phyloP scores from a whole-genome alignment of 2,113 vertebrate species.

The Nesoenas mayeri region DNA sequence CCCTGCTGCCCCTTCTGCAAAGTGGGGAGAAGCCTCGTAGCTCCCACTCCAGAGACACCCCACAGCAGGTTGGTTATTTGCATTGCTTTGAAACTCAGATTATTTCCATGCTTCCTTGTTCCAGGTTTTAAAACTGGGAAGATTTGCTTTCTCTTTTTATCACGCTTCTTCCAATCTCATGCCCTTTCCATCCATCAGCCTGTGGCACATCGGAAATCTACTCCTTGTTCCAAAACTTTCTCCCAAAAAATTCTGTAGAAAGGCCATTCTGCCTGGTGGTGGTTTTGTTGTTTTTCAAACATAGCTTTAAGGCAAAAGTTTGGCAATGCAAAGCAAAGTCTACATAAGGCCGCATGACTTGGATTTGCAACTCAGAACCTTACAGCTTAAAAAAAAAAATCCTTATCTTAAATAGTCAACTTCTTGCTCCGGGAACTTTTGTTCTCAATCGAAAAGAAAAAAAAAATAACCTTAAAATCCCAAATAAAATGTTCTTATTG shows the following conservation, averaged over 20 bases:
- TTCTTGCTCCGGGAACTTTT: neutral
- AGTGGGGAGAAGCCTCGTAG: neutral
- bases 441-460: neutral
- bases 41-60: neutral
- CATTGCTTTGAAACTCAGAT: conserved; percentile 36
- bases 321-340: conserved; percentile 87
- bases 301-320: conserved; percentile 91
- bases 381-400: conserved; percentile 52
- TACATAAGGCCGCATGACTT: conserved; percentile 93
- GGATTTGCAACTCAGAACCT: conserved; percentile 72
- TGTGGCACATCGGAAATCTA: neutral
- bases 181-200: conserved; percentile 6
- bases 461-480: neutral
- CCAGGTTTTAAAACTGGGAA: neutral
- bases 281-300: conserved; percentile 41
- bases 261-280: conserved; percentile 70
- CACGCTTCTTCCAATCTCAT: neutral
- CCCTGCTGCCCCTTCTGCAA: neutral
- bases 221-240: neutral
- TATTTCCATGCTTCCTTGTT: neutral
- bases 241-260: neutral
- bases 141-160: neutral
- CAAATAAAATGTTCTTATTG: conserved; percentile 35
- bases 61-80: conserved; percentile 23
- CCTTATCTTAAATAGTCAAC: conserved; percentile 37